A percentile compares a stretch with the other conserved stretches of the same genome.
These are phyloP conservation scores for Gephyroberyx darwinii DNA, from an alignment of 2,797 vertebrate species.

Conservation along the genomic window DNA sequence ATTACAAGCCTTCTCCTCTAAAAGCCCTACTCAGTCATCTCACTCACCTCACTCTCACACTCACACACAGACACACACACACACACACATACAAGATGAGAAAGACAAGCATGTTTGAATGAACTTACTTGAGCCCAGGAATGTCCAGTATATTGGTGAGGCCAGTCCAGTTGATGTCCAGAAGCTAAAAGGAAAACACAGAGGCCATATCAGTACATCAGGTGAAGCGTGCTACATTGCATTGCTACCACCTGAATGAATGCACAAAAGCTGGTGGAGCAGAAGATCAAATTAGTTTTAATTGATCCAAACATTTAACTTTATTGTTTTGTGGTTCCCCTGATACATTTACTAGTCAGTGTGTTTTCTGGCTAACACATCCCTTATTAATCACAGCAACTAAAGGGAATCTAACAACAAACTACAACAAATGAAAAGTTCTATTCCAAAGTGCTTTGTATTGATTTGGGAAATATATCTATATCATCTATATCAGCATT, in stretches of 20 bases:
- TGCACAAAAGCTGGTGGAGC: no score
- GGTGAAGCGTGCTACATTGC: background rate
- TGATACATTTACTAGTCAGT: conserved; percentile 26
- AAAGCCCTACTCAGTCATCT: background rate
- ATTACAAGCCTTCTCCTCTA: background rate
- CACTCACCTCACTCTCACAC: no score
- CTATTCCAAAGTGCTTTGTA: background rate
- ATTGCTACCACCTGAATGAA: background rate
- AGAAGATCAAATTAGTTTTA: conserved; percentile 29
- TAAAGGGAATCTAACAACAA: background rate
- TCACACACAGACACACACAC: background rate
- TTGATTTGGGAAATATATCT: background rate
- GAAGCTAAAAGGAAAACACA: conserved; percentile 80
- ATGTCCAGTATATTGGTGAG: conserved; percentile 97
- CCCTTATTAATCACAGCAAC: conserved; percentile 25
- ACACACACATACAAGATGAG: background rate
- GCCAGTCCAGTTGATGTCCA: conserved; percentile 98
- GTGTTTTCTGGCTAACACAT: conserved; percentile 29
- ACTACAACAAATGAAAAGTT: conserved; percentile 40
- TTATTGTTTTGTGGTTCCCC: conserved; percentile 31
- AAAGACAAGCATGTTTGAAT: conserved; percentile 17
- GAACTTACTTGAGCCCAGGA: conserved; percentile 94
- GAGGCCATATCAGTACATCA: background rate
- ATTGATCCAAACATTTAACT: conserved; percentile 32
- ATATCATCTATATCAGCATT: no score